Base-by-base conservation (phyloP, 2,888 invertebrate species). In the Pandemis heparana region DNA sequence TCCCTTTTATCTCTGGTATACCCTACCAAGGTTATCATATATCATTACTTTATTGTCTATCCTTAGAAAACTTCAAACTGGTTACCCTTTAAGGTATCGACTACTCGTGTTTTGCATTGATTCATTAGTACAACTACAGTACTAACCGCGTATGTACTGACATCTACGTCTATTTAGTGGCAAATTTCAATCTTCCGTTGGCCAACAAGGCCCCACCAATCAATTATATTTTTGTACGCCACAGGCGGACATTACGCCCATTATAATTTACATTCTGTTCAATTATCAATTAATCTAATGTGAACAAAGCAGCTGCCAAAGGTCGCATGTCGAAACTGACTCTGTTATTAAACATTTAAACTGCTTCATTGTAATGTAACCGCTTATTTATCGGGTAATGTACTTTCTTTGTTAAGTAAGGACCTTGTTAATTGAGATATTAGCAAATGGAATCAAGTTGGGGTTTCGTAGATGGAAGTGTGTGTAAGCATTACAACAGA, bases 231-330 rank as follows among this genome's bases (percentile, higher is more conserved):
- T 70, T 66, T 73, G 43, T 70, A 67, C 65, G 60, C 68, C 73
- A 59, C 59, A n/a, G 67, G 75, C 71, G 67, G 59, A 61, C 64
- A 71, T 62, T 65, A 65, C 51, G 69, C 56, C 38, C 46, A 75
- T 68, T 74, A 74, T 66, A 80, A 81, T 80, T 80, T 79, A 75
- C 75, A 78, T 83, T 81, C 78, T 75, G 75, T 74, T 64, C 79
- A 81, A 81, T 82, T 83, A 82, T 79, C 80, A 82, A 82, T 85
- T 81, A 83, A 77, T 81, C 75, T 81, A 83, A 83, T 81, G 81
- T 79, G 79, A 78, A 82, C 82, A 82, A 81, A 81, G 70, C 76
- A 71, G 79, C 78, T 77, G 70, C 63, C 76, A 74, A 82, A 82
- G 79, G 79, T 79, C 79, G 80, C 76, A 78, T 82, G 80, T 78